Evolutionary conservation across 2,888 invertebrate species (phyloP), one percentile per base, ranked within the genome.

Genomic region (Drosophila putrida): DNA sequence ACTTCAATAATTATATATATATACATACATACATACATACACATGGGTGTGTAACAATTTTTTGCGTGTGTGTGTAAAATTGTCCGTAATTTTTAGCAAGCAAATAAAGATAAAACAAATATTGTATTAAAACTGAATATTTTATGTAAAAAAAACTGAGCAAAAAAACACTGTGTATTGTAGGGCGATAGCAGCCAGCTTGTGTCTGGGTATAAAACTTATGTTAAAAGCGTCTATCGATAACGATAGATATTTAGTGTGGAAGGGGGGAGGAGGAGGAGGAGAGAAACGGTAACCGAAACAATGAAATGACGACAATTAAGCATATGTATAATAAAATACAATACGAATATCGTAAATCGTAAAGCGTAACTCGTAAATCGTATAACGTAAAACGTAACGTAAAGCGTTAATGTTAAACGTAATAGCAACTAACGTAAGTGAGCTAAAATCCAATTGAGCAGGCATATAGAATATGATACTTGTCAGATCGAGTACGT

Each of bases 31-130:
- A 41, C n/a, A 43, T 35, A 74, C 60, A 64, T 65, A 73, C 57
- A 73, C 55, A 54, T 68, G 61, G 64, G 61, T 60, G 33, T 63
- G 71, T 63, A 64, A 71, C 27, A 20, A 62, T 75, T 66, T 85
- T 78, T 82, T 89, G 62, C 81, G 68, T 79, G 79, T 90, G 79
- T 90, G 79, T 88, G 83, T 84, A 82, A 89, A 88, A 90, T 90
- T 91, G 91, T 91, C 91, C 91, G 91, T 90, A 91, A 83, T 76
- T 90, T 90, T 90, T 88, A 90, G 88, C 82, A 64, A 79, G 71
- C 75, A 61, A 69, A 54, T 49, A 60, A 64, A 75, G 67, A 65
- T 38, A 65, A 71, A 63, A 73, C 64, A 68, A 49, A 46, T 55
- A 77, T 46, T 78, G 60, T 64, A 78, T 68, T 53, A 69, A 74